Evolutionary conservation across 1,140 invertebrate species (phyloP).

Genomic region (Cheumatopsyche charites): DNA sequence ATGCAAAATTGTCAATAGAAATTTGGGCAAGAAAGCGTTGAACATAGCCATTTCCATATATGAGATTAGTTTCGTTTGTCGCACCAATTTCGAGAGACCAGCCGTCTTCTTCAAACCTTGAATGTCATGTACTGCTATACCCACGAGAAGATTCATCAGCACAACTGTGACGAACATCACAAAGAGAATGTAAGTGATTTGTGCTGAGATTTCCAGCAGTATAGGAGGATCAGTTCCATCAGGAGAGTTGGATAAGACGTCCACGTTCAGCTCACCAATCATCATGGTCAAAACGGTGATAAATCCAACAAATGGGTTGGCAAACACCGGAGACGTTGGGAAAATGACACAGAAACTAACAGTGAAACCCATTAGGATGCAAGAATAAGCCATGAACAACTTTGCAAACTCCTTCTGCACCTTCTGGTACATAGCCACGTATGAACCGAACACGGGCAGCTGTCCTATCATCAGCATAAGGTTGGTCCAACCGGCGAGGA

Average conservation of each 20-base stretch:
- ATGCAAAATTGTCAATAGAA: conserved; percentile 72
- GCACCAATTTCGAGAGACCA: conserved; percentile 73
- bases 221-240: conserved; percentile 67
- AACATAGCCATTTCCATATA: conserved; percentile 76
- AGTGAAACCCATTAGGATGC: conserved; percentile 82
- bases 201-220: conserved; percentile 71
- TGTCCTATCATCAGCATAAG: conserved; percentile 88
- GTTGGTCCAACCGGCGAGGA: conserved; percentile 84
- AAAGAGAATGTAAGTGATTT: conserved; percentile 76
- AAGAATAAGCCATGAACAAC: conserved; percentile 81
- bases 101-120: conserved; percentile 79
- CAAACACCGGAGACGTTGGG: conserved; percentile 77
- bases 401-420: conserved; percentile 86
- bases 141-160: conserved; percentile 80
- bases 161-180: conserved; percentile 80
- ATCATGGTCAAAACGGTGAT: conserved; percentile 89
- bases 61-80: conserved; percentile 78
- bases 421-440: conserved; percentile 86
- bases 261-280: conserved; percentile 82
- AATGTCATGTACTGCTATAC: conserved; percentile 81
- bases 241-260: conserved; percentile 69
- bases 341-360: conserved; percentile 87
- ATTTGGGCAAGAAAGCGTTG: conserved; percentile 73
- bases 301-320: conserved; percentile 77
- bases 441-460: conserved; percentile 82